Base-by-base conservation (phyloP, 2,113 vertebrate genomes). In the Butorides virescens region DNA sequence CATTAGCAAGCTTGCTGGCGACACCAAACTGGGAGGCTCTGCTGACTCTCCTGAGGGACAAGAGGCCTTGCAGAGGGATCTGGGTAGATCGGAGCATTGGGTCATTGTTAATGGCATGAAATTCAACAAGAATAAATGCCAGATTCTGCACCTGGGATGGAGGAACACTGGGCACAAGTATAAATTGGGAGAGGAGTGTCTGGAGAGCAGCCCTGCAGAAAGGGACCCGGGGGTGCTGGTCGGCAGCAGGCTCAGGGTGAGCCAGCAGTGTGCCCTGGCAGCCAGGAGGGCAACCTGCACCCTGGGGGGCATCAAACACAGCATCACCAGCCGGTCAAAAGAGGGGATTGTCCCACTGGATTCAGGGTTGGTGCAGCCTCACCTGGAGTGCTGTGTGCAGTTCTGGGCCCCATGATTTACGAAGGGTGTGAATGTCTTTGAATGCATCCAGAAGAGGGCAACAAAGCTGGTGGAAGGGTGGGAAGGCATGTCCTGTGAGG, bases 331-430 rank as follows among this genome's bases (percentile, higher is more conserved):
- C 19, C 0, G 2, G 23, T 30, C 58, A 42, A 14, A 37, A 53
- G n/a, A n/a, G 9, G 16, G 4, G 26, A 49, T 70, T 46, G 13
- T 66, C 46, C 23, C 1, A 1, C 55, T 55, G 39, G 32, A 17
- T 5, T 29, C 13, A 32, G 37, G 4, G 0, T 2, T 42, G 34
- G 0, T 63, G n/a, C 0, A 0, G 49, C 29, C 50, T 71, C 27
- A 25, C 37, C 26, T 86, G 3, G 13, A 32, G 15, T 13, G 18
- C 53, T 25, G 55, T 36, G 27, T 29, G 70, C 15, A 9, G 21
- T 4, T 52, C 62, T 53, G 74, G 52, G 14, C 56, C 56, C 10
- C 37, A 15, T 13, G 12, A 6, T 10, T 13, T 23, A 21, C 49
- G 17, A 58, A 70, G 29, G 13, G 10, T 4, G 15, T 34, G 15